A percentile compares a stretch with the other conserved stretches of the same genome.
phyloP scores from a whole-genome alignment of 2,888 invertebrate genomes.

The Eucera pruinosa region DNA sequence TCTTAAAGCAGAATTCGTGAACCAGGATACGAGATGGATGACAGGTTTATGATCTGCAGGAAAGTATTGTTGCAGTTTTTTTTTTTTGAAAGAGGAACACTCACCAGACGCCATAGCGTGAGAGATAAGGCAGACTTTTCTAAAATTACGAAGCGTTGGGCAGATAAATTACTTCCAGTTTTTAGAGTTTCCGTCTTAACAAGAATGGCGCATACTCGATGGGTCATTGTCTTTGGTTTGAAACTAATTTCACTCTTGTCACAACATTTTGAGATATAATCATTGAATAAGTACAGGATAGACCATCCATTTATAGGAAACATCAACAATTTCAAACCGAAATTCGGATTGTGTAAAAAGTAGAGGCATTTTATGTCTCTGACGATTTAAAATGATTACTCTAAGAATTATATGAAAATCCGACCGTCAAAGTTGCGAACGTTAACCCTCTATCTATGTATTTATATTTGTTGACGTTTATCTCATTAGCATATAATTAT shows the following conservation, averaged over 20 bases:
- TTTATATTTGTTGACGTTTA: too few relatives aligned
- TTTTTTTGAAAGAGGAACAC: conserved; percentile 16
- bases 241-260: conserved; percentile 29
- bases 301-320: too few relatives aligned
- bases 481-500: too few relatives aligned
- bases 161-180: conserved; percentile 4
- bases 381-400: too few relatives aligned
- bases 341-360: too few relatives aligned
- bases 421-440: too few relatives aligned
- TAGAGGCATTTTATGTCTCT: too few relatives aligned
- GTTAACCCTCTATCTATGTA: too few relatives aligned
- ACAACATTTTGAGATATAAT: too few relatives aligned
- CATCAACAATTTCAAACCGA: too few relatives aligned
- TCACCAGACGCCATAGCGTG: conserved; percentile 57
- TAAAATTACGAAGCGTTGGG: conserved; percentile 42
- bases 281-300: too few relatives aligned
- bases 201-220: conserved; percentile 23
- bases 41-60: conserved; percentile 10
- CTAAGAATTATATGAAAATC: too few relatives aligned
- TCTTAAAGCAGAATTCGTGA: neutral
- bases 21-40: neutral
- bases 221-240: conserved; percentile 33
- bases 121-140: conserved; percentile 36
- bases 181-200: conserved; percentile 25
- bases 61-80: neutral